Conservation (phyloP, 2,888 invertebrate genomes). For the Drosophila monieri region DNA sequence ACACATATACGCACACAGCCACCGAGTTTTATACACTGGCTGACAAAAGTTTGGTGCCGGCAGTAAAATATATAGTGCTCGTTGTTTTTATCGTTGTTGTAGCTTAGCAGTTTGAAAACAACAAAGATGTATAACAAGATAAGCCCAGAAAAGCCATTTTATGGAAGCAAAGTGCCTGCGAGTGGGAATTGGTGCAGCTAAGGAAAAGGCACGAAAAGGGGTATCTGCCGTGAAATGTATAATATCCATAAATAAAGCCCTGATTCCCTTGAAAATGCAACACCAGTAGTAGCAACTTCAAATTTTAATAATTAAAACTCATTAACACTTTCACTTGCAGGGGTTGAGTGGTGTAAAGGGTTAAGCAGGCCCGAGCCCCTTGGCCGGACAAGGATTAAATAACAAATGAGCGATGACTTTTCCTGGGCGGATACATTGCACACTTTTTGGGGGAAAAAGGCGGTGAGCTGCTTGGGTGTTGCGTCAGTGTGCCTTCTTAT, state of each 20-base stretch:
- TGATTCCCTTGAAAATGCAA: constrained; percentile 27
- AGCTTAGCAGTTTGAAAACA: constrained; percentile 48
- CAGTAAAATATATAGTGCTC: constrained; percentile 45
- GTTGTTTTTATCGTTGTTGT: constrained; percentile 44
- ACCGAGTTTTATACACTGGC: constrained; percentile 30
- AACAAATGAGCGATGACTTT: constrained; percentile 79
- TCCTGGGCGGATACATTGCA: constrained; percentile 36
- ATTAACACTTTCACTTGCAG: constrained; percentile 65
- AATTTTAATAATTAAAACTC: constrained; percentile 76
- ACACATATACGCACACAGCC: constrained; percentile 42
- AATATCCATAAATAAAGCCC: constrained; percentile 36
- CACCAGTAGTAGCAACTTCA: constrained; percentile 38
- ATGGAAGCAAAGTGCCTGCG: constrained; percentile 12
- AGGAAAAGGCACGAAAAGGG: constrained; percentile 1
- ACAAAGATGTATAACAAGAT: constrained; percentile 65
- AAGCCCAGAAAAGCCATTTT: constrained; percentile 36
- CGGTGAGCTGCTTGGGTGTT: constrained; percentile 12
- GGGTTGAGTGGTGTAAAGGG: not conserved
- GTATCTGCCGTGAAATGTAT: constrained; percentile 21
- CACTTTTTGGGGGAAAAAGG: constrained; percentile 44
- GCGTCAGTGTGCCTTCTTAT: constrained; percentile 46
- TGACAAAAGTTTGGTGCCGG: constrained; percentile 64
- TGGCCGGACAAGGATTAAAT: constrained; percentile 72
- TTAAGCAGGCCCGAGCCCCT: constrained; percentile 6
- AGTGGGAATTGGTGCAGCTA: constrained; percentile 23